Evolutionary conservation across 2,888 invertebrate species (phyloP).

Genomic region (Theretra japonica): DNA sequence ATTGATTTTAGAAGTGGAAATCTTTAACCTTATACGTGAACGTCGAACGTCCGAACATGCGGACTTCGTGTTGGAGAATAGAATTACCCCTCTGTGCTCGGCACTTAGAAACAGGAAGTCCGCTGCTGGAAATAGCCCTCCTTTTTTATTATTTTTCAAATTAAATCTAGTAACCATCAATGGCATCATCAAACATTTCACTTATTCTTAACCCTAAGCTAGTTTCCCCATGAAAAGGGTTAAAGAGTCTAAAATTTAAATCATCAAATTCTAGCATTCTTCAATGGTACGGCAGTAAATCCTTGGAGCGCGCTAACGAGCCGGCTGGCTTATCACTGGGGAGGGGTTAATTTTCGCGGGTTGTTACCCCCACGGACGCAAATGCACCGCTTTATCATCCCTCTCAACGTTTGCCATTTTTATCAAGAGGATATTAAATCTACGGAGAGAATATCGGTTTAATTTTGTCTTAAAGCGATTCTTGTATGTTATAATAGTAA

Average conservation of each 20-base stretch:
- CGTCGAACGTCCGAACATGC: too few species aligned
- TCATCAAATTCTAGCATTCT: neutral
- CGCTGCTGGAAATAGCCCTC: too few species aligned
- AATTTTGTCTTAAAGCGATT: neutral
- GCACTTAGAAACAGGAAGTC: too few species aligned
- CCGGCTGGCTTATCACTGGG: slow-evolving; percentile 21
- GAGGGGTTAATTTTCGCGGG: slow-evolving; percentile 26
- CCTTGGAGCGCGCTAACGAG: slow-evolving; percentile 16
- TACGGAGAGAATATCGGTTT: slow-evolving; percentile 1
- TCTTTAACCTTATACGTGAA: too few species aligned
- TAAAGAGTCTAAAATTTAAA: neutral
- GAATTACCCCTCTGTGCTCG: too few species aligned
- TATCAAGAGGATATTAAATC: slow-evolving; percentile 16
- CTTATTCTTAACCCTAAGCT: too few species aligned
- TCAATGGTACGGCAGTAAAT: slow-evolving; percentile 11
- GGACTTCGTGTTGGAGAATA: too few species aligned
- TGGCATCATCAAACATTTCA: too few species aligned
- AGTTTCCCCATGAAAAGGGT: neutral
- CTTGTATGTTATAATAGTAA: too few species aligned
- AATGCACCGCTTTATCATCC: slow-evolving; percentile 21
- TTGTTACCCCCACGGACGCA: slow-evolving; percentile 16
- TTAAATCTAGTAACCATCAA: too few species aligned
- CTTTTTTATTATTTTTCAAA: too few species aligned
- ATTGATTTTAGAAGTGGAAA: too few species aligned
- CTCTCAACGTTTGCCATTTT: slow-evolving; percentile 6